Conservation (phyloP, 1,140 invertebrate genomes). For the Uloborus diversus region DNA sequence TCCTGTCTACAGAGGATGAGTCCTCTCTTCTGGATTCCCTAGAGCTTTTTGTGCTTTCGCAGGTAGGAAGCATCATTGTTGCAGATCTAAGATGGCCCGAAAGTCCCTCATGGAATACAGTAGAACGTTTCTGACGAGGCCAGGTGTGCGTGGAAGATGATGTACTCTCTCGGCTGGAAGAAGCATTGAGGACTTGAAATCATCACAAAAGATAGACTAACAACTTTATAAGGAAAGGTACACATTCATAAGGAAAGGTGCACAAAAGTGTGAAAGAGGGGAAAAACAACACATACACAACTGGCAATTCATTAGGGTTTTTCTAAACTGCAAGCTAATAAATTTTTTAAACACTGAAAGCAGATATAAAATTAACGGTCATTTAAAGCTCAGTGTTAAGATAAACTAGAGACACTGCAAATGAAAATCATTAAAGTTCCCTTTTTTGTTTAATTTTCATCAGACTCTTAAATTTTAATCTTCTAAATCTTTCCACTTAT, state of each 20-base stretch:
- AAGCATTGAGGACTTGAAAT: not conserved
- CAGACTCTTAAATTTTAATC: not conserved
- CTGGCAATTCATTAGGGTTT: not conserved
- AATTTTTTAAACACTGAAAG: too few relatives aligned
- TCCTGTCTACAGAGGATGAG: not conserved
- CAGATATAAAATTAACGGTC: too few relatives aligned
- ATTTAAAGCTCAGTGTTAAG: too few relatives aligned
- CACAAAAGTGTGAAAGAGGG: not conserved
- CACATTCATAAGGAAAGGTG: not conserved
- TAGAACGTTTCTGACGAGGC: constrained; percentile 33
- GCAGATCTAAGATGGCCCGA: constrained; percentile 26
- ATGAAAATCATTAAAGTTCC: too few relatives aligned
- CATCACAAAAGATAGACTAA: not conserved
- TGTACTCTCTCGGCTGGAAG: too few relatives aligned
- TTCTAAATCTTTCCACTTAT: not conserved
- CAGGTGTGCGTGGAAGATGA: constrained; percentile 3
- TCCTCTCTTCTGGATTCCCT: not conserved
- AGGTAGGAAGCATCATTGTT: not conserved
- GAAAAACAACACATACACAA: not conserved
- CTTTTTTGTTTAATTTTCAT: too few relatives aligned
- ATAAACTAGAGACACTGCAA: too few relatives aligned
- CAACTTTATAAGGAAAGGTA: not conserved
- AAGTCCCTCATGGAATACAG: constrained; percentile 23
- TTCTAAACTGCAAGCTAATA: not conserved
- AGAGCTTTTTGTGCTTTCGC: not conserved